Evolutionary conservation across 2,113 vertebrate species (phyloP).

Genomic region (Istiophorus platypterus): DNA sequence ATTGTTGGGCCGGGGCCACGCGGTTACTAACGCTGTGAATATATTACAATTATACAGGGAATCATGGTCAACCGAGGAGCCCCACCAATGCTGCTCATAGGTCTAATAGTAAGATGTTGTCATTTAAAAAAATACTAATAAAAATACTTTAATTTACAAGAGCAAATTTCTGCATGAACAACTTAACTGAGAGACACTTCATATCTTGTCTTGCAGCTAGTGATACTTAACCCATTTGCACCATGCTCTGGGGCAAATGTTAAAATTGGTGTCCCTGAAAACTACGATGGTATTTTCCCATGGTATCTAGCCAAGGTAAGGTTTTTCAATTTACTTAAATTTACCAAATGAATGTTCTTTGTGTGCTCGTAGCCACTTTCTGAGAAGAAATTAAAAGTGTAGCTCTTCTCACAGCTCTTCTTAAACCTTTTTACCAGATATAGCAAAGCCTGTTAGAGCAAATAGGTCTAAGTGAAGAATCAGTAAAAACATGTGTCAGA

Average conservation of each 20-base stretch:
- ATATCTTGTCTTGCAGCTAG: slow-evolving; percentile 63
- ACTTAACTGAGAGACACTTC: neutral
- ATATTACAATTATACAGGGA: slow-evolving; percentile 46
- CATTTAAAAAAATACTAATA: no score
- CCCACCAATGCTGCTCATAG: slow-evolving; percentile 31
- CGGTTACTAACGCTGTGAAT: slow-evolving; percentile 47
- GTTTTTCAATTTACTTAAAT: neutral
- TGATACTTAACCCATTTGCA: slow-evolving; percentile 53
- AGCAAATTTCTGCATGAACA: neutral
- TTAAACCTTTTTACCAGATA: neutral
- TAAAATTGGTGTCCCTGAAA: slow-evolving; percentile 87
- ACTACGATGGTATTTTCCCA: slow-evolving; percentile 86
- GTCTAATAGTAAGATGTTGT: slow-evolving; percentile 63
- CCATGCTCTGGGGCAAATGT: slow-evolving; percentile 76
- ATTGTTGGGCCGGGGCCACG: slow-evolving; percentile 24
- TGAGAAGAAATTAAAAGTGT: neutral
- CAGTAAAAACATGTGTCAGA: neutral
- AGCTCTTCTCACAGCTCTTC: neutral
- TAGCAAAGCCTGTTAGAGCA: neutral
- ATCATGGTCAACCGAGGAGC: slow-evolving; percentile 52
- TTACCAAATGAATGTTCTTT: neutral
- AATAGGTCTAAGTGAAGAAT: neutral
- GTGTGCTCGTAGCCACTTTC: neutral
- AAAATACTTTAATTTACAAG: neutral
- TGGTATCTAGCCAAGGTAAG: slow-evolving; percentile 88